Evolutionary conservation across 92 coral and sea anemone species (phyloP).

Genomic region (Blastomussa wellsi): DNA sequence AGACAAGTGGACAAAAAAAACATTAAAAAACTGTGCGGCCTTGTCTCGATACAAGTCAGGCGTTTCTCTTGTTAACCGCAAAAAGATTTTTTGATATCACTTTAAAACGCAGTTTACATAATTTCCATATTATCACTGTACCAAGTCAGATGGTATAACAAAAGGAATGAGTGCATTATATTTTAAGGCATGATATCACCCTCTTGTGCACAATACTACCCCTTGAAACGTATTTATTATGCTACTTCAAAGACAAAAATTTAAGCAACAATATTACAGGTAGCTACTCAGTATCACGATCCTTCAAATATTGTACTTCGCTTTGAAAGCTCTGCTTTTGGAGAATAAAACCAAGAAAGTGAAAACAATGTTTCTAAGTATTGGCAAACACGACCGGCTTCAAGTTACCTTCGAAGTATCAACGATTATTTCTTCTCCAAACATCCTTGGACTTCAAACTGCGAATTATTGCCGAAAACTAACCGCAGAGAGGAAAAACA

Average conservation of each 20-base stretch:
- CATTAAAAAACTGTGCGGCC: background rate
- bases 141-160: background rate
- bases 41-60: background rate
- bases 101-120: background rate
- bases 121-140: background rate
- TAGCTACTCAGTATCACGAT: background rate
- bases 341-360: background rate
- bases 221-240: slow-evolving; percentile 8
- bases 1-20: background rate
- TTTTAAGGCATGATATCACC: background rate
- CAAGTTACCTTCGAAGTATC: background rate
- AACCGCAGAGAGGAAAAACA: slow-evolving; percentile 3
- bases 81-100: background rate
- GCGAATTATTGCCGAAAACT: slow-evolving; percentile 10
- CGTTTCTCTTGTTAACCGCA: background rate
- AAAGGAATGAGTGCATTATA: background rate
- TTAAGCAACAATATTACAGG: background rate
- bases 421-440: background rate
- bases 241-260: background rate
- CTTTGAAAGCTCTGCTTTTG: background rate
- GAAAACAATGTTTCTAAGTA: background rate
- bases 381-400: background rate
- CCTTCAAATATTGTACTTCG: background rate
- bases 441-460: slow-evolving; percentile 16
- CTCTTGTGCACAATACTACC: background rate